Evolutionary conservation across 2,888 invertebrate species (phyloP), one percentile per base, ranked within the genome.

Genomic region (Gymnoscelis rufifasciata): DNA sequence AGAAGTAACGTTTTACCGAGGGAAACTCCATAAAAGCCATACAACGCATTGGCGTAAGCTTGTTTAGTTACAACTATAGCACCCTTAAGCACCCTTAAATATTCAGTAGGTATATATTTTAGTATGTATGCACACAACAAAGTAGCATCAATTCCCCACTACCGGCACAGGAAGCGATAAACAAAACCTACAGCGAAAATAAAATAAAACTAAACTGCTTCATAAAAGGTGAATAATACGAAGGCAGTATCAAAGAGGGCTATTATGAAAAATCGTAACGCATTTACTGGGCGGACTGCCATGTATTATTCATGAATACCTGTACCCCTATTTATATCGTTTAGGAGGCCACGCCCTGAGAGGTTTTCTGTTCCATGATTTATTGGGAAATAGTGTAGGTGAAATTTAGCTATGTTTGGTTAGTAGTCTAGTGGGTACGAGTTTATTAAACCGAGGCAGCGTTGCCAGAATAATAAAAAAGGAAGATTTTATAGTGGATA

Each of bases 191-290:
- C 23, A 40, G 29, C 33, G 42, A 38, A 51, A 64, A 72, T 58
- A 60, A 58, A 64, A 72, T 76, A 75, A 75, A 75, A 77, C 70
- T 74, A 78, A 83, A 83, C 75, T 73, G 77, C 70, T 71, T 71
- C 72, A 71, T 68, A 70, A 65, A 73, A 68, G 69, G 67, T 64
- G 69, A 72, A 74, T 72, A 78, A 58, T 62, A 74, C 37, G 62
- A 48, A 52, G 51, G 65, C 55, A 70, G 76, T 77, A 77, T 82
- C 81, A 82, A 82, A 78, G 74, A 76, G 68, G 69, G 78, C 77
- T 82, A 86, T 84, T 87, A 87, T 84, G 86, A 87, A 86, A 86
- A 87, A 86, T 86, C 83, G 83, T 87, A 86, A 86, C 84, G 71
- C 83, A 62, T 78, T 87, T 86, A 86, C 73, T 54, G 78, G 78